Evolutionary conservation across 2,113 vertebrate genomes (phyloP).

Genomic region (Morone saxatilis): DNA sequence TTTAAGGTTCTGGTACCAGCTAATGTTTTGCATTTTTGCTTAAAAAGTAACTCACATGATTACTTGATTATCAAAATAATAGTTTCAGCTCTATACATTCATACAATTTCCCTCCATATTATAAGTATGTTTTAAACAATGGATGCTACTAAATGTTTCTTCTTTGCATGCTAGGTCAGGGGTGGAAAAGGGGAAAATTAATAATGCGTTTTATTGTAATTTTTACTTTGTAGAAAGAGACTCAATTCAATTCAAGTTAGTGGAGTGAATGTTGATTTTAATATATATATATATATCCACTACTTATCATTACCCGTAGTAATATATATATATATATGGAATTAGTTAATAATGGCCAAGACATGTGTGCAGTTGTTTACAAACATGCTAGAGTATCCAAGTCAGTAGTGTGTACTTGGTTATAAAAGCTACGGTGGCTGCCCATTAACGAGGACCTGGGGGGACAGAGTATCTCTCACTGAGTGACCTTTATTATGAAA

Average conservation of each 20-base stretch:
- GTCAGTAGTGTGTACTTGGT: constrained; percentile 45
- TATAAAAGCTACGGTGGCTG: constrained; percentile 65
- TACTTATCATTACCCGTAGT: too few relatives aligned
- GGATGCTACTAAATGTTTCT: background rate
- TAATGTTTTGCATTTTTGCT: background rate
- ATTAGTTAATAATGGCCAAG: constrained; percentile 8
- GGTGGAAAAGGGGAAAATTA: background rate
- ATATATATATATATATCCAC: background rate
- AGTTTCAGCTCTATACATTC: background rate
- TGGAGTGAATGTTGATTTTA: background rate
- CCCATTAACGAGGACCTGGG: constrained; percentile 81
- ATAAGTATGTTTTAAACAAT: too few relatives aligned
- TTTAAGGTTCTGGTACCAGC: background rate
- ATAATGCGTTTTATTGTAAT: background rate
- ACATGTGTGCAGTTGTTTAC: constrained; percentile 10
- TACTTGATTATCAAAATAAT: background rate
- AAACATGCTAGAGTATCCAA: constrained; percentile 14
- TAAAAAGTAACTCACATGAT: background rate
- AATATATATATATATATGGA: background rate
- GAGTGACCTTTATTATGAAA: constrained; percentile 85
- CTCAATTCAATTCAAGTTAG: background rate
- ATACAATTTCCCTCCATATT: background rate
- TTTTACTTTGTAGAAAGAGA: background rate
- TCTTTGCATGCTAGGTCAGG: background rate
- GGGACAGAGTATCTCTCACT: constrained; percentile 82